These are phyloP conservation scores for Dendrophyllia cribrosa DNA, from an alignment of 64 coral and sea anemone genomes.

Conservation along the genomic window DNA sequence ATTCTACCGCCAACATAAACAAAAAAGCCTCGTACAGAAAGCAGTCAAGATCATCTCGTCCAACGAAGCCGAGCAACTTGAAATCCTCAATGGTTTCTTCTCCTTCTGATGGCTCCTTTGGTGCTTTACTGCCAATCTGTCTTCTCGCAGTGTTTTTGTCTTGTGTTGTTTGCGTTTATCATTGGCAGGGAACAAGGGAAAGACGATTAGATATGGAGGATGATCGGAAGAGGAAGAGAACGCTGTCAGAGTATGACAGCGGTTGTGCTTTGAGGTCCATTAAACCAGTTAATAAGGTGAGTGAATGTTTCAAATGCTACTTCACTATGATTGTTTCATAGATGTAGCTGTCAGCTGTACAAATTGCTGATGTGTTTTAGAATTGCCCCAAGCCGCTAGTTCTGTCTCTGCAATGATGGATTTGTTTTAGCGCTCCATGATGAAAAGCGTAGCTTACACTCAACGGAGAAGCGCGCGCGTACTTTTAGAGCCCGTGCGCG, in stretches of 20 bases:
- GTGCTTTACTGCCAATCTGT: constrained; percentile 24
- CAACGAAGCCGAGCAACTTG: neutral
- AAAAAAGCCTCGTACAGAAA: neutral
- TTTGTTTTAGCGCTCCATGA: no score
- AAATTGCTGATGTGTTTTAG: no score
- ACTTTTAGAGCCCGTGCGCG: no score
- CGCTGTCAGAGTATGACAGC: neutral
- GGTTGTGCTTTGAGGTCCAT: constrained; percentile 1
- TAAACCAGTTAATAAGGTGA: constrained; percentile 30
- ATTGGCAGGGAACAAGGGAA: constrained; percentile 39
- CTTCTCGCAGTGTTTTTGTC: constrained; percentile 43
- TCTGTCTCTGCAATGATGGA: no score
- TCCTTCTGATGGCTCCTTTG: neutral
- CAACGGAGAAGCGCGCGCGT: no score
- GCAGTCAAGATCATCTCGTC: neutral
- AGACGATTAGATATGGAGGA: constrained; percentile 33
- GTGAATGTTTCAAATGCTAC: neutral
- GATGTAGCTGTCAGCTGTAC: no score
- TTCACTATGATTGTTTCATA: no score
- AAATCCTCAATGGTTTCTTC: neutral
- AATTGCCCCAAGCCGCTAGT: no score
- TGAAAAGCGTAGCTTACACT: no score
- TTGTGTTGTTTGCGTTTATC: constrained; percentile 20
- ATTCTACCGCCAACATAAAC: neutral
- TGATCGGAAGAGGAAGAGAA: constrained; percentile 19